Conservation (phyloP, 2,888 invertebrate species). For the Chrysolina americana region DNA sequence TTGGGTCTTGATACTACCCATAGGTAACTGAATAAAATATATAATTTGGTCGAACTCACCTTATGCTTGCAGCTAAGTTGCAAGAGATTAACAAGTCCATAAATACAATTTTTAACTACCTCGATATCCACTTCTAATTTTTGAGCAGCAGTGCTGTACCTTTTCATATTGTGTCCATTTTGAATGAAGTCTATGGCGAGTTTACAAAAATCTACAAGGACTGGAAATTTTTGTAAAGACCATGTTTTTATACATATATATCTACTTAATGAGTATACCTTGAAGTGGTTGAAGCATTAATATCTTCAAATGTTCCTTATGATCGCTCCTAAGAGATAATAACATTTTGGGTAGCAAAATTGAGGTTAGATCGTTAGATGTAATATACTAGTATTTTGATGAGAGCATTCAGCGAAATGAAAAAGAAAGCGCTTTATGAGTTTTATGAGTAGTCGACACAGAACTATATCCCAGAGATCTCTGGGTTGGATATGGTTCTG, state of each 20-base stretch:
- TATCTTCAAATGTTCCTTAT: conserved; percentile 73
- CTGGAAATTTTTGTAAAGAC: conserved; percentile 64
- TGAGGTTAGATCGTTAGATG: conserved; percentile 11
- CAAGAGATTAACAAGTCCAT: conserved; percentile 82
- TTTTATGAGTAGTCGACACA: too few species aligned
- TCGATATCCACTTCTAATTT: conserved; percentile 74
- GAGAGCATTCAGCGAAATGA: too few species aligned
- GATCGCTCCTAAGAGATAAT: conserved; percentile 71
- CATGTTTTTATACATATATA: conserved; percentile 30
- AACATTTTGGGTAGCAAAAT: conserved; percentile 62
- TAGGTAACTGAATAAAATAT: too few species aligned
- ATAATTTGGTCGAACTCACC: conserved; percentile 67
- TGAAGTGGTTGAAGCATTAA: conserved; percentile 71
- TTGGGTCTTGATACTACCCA: too few species aligned
- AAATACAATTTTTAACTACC: conserved; percentile 77
- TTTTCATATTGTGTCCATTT: conserved; percentile 77
- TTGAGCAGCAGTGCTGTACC: conserved; percentile 76
- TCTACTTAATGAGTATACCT: conserved; percentile 63
- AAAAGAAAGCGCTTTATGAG: too few species aligned
- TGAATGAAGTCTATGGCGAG: conserved; percentile 77
- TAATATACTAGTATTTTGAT: background rate
- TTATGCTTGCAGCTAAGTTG: conserved; percentile 81
- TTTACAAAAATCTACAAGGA: conserved; percentile 81
- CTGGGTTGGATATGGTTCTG: too few species aligned
- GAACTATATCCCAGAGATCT: too few species aligned